Percentiles rank a stretch among this genome's conserved stretches.
Evolutionary conservation across 2,888 invertebrate genomes (phyloP).

Genomic region (Trissolcus brochymenae): DNA sequence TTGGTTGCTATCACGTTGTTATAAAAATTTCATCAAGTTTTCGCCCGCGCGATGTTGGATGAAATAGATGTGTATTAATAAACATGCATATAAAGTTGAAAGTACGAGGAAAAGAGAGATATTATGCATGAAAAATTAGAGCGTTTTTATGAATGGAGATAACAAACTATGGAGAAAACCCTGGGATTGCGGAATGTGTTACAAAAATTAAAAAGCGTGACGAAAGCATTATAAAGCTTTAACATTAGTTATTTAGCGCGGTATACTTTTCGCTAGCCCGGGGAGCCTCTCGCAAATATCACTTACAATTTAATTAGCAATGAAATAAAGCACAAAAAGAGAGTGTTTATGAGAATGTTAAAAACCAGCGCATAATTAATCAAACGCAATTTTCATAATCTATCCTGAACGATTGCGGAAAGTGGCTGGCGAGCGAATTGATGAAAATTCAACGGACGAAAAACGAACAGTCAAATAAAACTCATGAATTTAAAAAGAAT

Average conservation of each 20-base stretch:
- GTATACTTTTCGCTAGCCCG: no score
- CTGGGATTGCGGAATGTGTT: no score
- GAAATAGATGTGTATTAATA: slow-evolving; percentile 2
- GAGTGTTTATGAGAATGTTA: not conserved
- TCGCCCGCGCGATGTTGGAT: not conserved
- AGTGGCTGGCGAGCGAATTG: no score
- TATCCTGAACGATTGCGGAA: not conserved
- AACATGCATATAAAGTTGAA: slow-evolving; percentile 1
- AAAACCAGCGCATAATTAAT: no score
- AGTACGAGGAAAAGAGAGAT: not conserved
- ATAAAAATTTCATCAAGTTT: no score
- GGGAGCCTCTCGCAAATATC: no score
- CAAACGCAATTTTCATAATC: no score
- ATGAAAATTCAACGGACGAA: slow-evolving; percentile 2
- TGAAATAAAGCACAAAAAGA: no score
- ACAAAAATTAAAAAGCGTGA: not conserved
- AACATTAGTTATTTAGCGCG: not conserved
- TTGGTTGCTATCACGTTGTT: no score
- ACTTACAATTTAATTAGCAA: no score
- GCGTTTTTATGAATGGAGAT: slow-evolving; percentile 14
- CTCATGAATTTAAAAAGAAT: slow-evolving; percentile 36
- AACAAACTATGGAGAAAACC: slow-evolving; percentile 2
- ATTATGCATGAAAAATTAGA: slow-evolving; percentile 15
- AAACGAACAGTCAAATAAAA: slow-evolving; percentile 31
- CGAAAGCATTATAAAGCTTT: not conserved